Percentiles rank a stretch among this genome's conserved stretches.
Evolutionary conservation across 2,888 invertebrate genomes (phyloP).

Genomic region (Spodoptera picta): DNA sequence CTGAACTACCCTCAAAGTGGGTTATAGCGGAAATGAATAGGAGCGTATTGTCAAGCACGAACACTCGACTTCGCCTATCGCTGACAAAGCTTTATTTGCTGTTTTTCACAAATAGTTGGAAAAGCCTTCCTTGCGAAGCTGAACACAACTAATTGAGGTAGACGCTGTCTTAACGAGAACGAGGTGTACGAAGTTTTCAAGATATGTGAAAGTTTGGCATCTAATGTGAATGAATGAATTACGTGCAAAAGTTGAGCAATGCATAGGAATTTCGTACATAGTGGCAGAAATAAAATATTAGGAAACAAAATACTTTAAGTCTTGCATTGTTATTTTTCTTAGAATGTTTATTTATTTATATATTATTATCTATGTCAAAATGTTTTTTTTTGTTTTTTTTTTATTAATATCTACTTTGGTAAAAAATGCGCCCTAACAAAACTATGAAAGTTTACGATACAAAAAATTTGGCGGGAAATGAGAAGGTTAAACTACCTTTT

Average conservation of each 20-base stretch:
- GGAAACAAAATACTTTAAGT: too few species aligned
- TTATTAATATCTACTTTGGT: too few species aligned
- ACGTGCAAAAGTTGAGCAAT: too few species aligned
- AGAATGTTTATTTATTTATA: too few species aligned
- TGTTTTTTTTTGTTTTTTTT: too few species aligned
- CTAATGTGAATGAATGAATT: conserved; percentile 40
- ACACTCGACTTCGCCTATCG: conserved; percentile 74
- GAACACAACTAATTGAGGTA: conserved; percentile 49
- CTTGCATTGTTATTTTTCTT: too few species aligned
- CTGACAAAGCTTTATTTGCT: conserved; percentile 79
- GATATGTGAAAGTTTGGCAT: conserved; percentile 33
- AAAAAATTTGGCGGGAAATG: conserved; percentile 11
- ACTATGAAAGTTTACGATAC: conserved; percentile 1
- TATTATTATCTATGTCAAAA: too few species aligned
- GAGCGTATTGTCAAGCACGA: conserved; percentile 74
- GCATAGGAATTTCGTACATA: too few species aligned
- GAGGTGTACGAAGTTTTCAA: conserved; percentile 38
- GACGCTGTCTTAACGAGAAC: conserved; percentile 38
- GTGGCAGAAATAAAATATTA: too few species aligned
- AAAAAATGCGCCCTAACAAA: background rate
- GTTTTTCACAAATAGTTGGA: conserved; percentile 78
- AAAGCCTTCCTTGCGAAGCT: conserved; percentile 62
- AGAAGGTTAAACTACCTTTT: conserved; percentile 23
- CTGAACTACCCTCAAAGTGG: conserved; percentile 69
- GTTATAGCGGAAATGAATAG: conserved; percentile 78